Evolutionary conservation across 2,888 invertebrate species (phyloP), one percentile per base, ranked within the genome.

Genomic region (Podabrus alpinus): DNA sequence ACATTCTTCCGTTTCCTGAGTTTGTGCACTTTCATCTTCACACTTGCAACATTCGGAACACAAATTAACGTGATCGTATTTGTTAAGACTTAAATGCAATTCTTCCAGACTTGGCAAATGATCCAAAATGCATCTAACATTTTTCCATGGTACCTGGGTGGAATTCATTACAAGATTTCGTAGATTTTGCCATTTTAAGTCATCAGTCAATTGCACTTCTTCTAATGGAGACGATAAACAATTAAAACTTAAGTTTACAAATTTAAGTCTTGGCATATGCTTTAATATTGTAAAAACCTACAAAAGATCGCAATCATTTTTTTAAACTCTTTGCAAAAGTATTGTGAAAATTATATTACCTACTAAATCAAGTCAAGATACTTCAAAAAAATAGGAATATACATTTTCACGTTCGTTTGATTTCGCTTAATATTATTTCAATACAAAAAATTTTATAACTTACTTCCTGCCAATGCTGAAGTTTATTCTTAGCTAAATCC

Each of bases 211-310:
- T 75, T 84, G 83, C 9, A 83, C 81, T 69, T 87, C 86, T 78
- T 91, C 90, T 19, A 95, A 88, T 69, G 94, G 93, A 71, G 93
- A 92, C 45, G 93, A 92, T 59, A 96, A 89, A 78, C 92, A 92
- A 87, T 98, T 98, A 88, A 96, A 96, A 86, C 97, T 97, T 81
- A 98, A 88, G 86, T 98, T 98, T 68, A 97, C 92, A 87, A 97
- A 97, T 84, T 95, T 93, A 78, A 98, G 92, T 80, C 93, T 92
- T 24, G 97, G 97, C 90, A 97, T 95, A 85, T 95, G 94, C 84
- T 94, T 92, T 78, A 98, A 87, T 83, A 98, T 95, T 76, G 92
- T 93, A 85, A 97, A 94, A 19, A 98, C 92, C 94, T 94, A 84
- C 69, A 81, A 83, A 59, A 67, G 2, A 59, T 13, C 3, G 11